phyloP scores from a whole-genome alignment of 1,140 invertebrate genomes.

The Limonius californicus region DNA sequence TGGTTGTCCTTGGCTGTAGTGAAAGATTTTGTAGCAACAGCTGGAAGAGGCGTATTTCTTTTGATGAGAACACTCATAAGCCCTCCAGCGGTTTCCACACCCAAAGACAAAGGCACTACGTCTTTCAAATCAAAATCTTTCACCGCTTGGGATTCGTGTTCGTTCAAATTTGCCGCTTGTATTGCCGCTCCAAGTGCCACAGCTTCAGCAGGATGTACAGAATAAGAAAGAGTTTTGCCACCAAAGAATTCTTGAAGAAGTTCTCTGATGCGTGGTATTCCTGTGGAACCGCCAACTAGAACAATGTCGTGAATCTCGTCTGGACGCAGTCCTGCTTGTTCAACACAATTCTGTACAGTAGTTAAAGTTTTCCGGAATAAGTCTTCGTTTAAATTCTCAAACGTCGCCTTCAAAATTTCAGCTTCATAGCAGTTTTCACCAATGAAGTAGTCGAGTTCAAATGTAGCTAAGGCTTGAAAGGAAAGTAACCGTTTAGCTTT shows the following conservation, averaged over 20 bases:
- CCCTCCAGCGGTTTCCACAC: slow-evolving; percentile 64
- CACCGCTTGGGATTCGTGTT: slow-evolving; percentile 47
- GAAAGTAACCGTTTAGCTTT: slow-evolving; percentile 99
- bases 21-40: slow-evolving; percentile 57
- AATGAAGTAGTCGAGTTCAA: slow-evolving; percentile 97
- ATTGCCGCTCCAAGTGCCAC: slow-evolving; percentile 59
- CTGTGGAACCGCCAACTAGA: slow-evolving; percentile 96
- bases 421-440: slow-evolving; percentile 99
- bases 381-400: slow-evolving; percentile 88
- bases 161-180: slow-evolving; percentile 50
- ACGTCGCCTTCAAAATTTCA: slow-evolving; percentile 90
- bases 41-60: slow-evolving; percentile 61
- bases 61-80: slow-evolving; percentile 55
- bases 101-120: slow-evolving; percentile 69
- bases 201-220: slow-evolving; percentile 54
- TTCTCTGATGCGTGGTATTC: slow-evolving; percentile 96
- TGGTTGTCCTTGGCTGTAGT: slow-evolving; percentile 47
- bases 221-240: slow-evolving; percentile 60
- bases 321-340: slow-evolving; percentile 91
- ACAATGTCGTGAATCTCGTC: slow-evolving; percentile 96
- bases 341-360: slow-evolving; percentile 93
- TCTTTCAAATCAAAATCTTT: slow-evolving; percentile 62
- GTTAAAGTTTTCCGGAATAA: slow-evolving; percentile 92
- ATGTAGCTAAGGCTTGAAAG: slow-evolving; percentile 85
- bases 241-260: slow-evolving; percentile 92